Evolutionary conservation across 2,888 invertebrate genomes (phyloP), one percentile per base, ranked within the genome.

Genomic region (Nephrocerus scutellatus): DNA sequence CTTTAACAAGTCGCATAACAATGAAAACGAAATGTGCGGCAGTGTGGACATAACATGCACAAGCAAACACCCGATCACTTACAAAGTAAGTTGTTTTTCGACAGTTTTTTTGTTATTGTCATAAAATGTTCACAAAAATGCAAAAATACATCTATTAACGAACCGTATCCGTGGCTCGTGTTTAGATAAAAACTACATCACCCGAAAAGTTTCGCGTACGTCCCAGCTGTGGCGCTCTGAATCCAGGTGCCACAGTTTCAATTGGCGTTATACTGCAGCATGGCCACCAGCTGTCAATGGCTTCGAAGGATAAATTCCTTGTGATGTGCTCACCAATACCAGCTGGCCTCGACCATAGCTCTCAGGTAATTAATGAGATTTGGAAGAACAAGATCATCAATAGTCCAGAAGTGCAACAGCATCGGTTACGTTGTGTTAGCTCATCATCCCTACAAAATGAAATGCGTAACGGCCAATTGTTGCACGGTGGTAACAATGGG

Each of bases 201-300:
- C 96, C 95, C 0, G 91, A 93, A 56, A 93, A 92, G 66, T 96
- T 91, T 70, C 74, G 90, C 20, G 96, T 97, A 2, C 77, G 89
- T 36, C 95, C 93, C 0, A 90, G 88, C 54, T 79, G 82, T 6
- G 93, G 93, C 1, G 70, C 79, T 6, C 62, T 95, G 35, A 68
- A 72, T 2, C 77, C 82, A 0, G 80, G 80, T 7, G 75, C 74
- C 4, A 72, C 73, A 0, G 74, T 78, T 24, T 72, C 73, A 0
- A 78, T 93, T 1, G 73, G 74, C 24, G 84, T 93, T 3, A 77
- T 81, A 5, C 73, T 92, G 2, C 82, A 86, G 54, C 74, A 81
- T 10, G 86, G 84, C 5, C 82, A 80, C 54, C 77, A 78, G 45
- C 53, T 80, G 7, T 76, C 79, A 3, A 75, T 77, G 9, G 74